Conservation (phyloP, 2,797 vertebrate genomes). For the Enteromius trimaculatus region DNA sequence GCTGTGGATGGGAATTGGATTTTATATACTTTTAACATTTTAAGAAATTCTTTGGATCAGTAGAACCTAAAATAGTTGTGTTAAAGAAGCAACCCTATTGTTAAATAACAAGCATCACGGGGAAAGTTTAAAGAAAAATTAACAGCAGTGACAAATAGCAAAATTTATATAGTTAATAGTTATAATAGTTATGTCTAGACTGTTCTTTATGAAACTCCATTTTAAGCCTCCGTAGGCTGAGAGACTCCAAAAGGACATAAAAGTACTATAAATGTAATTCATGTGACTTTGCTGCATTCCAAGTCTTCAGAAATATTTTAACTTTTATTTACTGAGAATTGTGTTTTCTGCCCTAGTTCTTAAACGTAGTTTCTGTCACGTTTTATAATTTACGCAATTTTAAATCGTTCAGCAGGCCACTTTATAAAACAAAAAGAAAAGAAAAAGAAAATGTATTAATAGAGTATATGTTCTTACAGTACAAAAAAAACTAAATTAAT, state of each 20-base stretch:
- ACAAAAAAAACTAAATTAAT: background rate
- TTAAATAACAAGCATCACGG: background rate
- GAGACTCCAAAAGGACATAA: background rate
- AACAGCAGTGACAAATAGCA: background rate
- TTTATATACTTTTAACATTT: background rate
- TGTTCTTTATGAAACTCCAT: background rate
- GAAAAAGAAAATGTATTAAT: background rate
- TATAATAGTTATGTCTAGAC: background rate
- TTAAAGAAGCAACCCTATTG: background rate
- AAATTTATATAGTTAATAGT: background rate
- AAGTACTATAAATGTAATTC: conserved; percentile 7
- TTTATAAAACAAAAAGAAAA: background rate
- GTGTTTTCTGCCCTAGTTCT: background rate
- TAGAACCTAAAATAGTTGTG: background rate
- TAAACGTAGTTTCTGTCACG: background rate
- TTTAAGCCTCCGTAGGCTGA: background rate
- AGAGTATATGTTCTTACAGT: too few species aligned
- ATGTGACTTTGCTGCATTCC: background rate
- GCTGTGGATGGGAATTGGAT: conserved; percentile 3
- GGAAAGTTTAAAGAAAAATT: background rate
- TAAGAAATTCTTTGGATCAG: background rate
- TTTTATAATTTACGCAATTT: background rate
- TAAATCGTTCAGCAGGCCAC: background rate
- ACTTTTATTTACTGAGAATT: background rate
- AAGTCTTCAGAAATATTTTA: background rate